Conservation (phyloP, 2,113 vertebrate species). For the Uria aalge region DNA sequence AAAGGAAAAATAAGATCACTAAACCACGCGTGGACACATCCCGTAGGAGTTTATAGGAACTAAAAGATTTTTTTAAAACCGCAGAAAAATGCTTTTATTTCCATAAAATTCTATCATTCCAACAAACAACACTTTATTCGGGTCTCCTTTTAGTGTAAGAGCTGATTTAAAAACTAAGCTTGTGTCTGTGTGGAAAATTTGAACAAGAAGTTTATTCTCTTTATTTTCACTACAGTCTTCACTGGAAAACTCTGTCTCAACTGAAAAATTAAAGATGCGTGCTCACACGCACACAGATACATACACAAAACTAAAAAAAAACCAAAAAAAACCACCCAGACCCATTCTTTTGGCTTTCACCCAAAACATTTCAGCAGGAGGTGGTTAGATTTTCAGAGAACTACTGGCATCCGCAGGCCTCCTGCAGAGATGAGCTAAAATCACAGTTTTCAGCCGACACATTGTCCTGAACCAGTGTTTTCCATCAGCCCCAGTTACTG, state of each 20-base stretch:
- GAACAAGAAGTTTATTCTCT: not conserved
- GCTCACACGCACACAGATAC: not conserved
- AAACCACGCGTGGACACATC: not conserved
- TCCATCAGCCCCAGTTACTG: not conserved
- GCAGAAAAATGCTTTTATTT: not conserved
- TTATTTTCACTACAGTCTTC: not conserved
- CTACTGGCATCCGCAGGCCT: not conserved
- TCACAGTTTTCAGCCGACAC: not conserved
- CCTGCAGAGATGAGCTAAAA: slow-evolving; percentile 23
- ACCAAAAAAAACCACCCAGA: not conserved
- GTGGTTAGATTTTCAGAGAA: not conserved
- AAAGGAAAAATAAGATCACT: not conserved
- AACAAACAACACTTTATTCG: not conserved
- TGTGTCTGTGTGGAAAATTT: slow-evolving; percentile 1
- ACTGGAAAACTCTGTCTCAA: not conserved
- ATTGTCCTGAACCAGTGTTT: not conserved
- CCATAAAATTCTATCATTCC: not conserved
- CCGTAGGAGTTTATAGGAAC: not conserved
- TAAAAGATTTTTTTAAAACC: not conserved
- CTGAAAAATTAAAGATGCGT: not conserved
- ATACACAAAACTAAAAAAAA: not conserved
- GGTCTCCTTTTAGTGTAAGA: not conserved
- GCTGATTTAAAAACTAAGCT: not conserved
- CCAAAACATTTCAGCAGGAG: not conserved
- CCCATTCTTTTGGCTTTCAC: not conserved